phyloP scores from a whole-genome alignment of 2,888 invertebrate species.

The Protophormia terraenovae region DNA sequence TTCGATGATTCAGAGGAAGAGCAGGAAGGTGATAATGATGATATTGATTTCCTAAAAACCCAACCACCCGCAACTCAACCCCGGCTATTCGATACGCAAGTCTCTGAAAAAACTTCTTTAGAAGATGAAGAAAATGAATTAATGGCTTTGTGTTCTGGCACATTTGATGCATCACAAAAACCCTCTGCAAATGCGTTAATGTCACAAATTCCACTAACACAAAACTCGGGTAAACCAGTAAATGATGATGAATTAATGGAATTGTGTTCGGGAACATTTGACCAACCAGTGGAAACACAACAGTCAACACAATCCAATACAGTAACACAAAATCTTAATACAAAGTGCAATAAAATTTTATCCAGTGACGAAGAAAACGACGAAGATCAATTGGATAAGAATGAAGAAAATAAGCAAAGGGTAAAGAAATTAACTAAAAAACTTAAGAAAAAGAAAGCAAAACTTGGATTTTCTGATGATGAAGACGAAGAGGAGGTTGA shows the following conservation, averaged over 20 bases:
- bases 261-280: slow-evolving; percentile 84
- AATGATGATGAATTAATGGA: slow-evolving; percentile 82
- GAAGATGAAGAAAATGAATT: slow-evolving; percentile 82
- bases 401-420: slow-evolving; percentile 67
- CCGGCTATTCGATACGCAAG: slow-evolving; percentile 72
- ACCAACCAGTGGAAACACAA: slow-evolving; percentile 31
- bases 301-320: background rate
- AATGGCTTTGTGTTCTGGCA: slow-evolving; percentile 83
- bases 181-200: slow-evolving; percentile 69
- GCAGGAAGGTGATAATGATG: slow-evolving; percentile 70
- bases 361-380: slow-evolving; percentile 82
- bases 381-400: slow-evolving; percentile 29
- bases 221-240: slow-evolving; percentile 64
- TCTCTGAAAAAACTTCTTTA: slow-evolving; percentile 64
- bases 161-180: slow-evolving; percentile 82
- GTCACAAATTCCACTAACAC: slow-evolving; percentile 78
- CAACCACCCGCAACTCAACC: slow-evolving; percentile 66
- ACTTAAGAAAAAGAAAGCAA: slow-evolving; percentile 76
- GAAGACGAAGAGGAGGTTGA: slow-evolving; percentile 73
- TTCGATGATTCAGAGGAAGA: slow-evolving; percentile 79
- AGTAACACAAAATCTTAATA: background rate
- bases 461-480: slow-evolving; percentile 79
- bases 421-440: slow-evolving; percentile 78
- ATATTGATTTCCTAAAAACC: slow-evolving; percentile 74
- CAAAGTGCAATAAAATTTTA: slow-evolving; percentile 78